These are phyloP conservation scores for Anas platyrhynchos DNA, from an alignment of 2,113 vertebrate genomes.

Conservation along the genomic window DNA sequence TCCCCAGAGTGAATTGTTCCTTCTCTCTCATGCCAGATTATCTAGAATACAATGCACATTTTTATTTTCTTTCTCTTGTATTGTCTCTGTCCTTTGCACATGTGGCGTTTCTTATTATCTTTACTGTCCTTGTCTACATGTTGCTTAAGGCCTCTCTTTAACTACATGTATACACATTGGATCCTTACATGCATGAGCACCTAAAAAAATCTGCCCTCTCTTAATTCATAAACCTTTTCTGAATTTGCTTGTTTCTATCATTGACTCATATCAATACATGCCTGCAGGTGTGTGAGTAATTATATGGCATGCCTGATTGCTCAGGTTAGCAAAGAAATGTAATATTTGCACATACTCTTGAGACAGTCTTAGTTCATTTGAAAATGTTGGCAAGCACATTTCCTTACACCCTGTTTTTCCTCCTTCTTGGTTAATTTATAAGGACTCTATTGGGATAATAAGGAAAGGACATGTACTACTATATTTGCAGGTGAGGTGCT, in stretches of 20 bases:
- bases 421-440: neutral
- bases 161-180: neutral
- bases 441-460: neutral
- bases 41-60: neutral
- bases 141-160: neutral
- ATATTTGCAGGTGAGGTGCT: neutral
- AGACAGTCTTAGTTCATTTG: neutral
- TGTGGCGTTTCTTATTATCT: neutral
- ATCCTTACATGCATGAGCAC: neutral
- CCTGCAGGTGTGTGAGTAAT: neutral
- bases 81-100: neutral
- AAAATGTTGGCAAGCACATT: neutral
- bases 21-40: neutral
- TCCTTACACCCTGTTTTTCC: neutral
- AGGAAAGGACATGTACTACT: neutral
- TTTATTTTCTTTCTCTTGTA: neutral
- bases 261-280: neutral
- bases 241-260: neutral
- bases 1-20: neutral
- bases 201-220: neutral
- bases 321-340: neutral
- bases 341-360: neutral
- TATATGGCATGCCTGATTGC: neutral
- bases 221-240: neutral
- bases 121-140: neutral